A percentile compares a stretch with the other conserved stretches of the same genome.
phyloP scores from a whole-genome alignment of 1,140 invertebrate species.

The Dreissena rostriformis region DNA sequence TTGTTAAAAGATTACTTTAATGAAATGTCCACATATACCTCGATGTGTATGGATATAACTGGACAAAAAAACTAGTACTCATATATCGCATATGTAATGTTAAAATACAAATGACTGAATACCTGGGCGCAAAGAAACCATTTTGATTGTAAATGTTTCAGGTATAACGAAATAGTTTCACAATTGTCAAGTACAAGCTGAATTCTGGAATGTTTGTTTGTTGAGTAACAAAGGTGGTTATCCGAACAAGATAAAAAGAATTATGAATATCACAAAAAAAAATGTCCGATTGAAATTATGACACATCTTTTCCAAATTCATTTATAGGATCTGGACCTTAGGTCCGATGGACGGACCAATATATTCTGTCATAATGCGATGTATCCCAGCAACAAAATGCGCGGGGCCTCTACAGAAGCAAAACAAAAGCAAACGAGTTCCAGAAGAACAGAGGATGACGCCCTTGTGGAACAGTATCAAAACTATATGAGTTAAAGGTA shows the following conservation, averaged over 20 bases:
- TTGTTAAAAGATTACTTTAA: too few species aligned
- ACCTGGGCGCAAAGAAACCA: too few species aligned
- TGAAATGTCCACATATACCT: too few species aligned
- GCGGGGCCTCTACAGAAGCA: background rate
- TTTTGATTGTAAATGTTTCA: too few species aligned
- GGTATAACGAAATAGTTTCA: background rate
- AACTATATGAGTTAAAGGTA: too few species aligned
- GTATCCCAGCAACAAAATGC: constrained; percentile 1
- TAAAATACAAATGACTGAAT: too few species aligned
- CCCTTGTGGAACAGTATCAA: too few species aligned
- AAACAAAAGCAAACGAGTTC: background rate
- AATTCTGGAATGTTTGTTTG: background rate
- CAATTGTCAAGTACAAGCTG: background rate
- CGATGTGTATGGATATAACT: too few species aligned
- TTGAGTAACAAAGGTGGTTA: background rate
- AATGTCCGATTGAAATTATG: background rate
- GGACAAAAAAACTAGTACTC: too few species aligned
- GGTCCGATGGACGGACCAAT: constrained; percentile 34
- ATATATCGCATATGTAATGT: too few species aligned
- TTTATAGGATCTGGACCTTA: background rate
- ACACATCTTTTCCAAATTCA: background rate
- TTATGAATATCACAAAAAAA: background rate
- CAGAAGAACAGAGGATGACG: background rate
- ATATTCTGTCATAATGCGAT: background rate
- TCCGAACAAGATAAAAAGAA: background rate